phyloP scores from a whole-genome alignment of 2,888 invertebrate species.

The Euphydryas editha region DNA sequence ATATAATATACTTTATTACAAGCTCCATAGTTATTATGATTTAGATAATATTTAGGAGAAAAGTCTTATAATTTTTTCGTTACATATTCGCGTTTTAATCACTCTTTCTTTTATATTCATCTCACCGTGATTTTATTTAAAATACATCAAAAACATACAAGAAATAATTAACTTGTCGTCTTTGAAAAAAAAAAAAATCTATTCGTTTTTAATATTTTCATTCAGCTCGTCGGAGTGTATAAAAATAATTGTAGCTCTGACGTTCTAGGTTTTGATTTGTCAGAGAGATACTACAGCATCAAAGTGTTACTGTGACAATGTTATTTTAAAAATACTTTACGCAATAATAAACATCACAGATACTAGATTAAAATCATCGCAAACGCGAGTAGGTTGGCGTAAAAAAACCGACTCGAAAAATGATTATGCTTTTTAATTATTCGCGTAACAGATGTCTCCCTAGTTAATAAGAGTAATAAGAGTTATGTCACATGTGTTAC shows the following conservation, averaged over 20 bases:
- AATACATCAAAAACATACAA: constrained; percentile 2
- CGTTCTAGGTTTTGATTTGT: constrained; percentile 27
- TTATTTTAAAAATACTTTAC: constrained; percentile 28
- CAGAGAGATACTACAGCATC: constrained; percentile 26
- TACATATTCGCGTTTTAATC: neutral
- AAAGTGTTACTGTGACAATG: constrained; percentile 31
- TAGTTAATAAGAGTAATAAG: constrained; percentile 57
- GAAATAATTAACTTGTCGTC: constrained; percentile 13
- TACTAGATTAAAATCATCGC: constrained; percentile 32
- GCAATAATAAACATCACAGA: constrained; percentile 20
- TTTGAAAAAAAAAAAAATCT: constrained; percentile 19
- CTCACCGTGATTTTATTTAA: neutral
- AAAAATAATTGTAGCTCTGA: constrained; percentile 31
- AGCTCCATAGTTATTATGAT: too few relatives aligned
- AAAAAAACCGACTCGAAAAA: constrained; percentile 35
- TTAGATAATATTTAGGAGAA: too few relatives aligned
- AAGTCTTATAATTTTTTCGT: neutral
- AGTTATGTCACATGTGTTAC: constrained; percentile 41
- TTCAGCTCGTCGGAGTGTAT: constrained; percentile 29
- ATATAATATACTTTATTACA: too few relatives aligned
- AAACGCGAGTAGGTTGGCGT: constrained; percentile 18
- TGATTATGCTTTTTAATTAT: constrained; percentile 61
- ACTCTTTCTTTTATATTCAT: neutral
- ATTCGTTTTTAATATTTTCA: constrained; percentile 26
- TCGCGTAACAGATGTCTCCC: constrained; percentile 49